Conservation (phyloP, 2,888 invertebrate genomes). For the Chelonus formosanus region DNA sequence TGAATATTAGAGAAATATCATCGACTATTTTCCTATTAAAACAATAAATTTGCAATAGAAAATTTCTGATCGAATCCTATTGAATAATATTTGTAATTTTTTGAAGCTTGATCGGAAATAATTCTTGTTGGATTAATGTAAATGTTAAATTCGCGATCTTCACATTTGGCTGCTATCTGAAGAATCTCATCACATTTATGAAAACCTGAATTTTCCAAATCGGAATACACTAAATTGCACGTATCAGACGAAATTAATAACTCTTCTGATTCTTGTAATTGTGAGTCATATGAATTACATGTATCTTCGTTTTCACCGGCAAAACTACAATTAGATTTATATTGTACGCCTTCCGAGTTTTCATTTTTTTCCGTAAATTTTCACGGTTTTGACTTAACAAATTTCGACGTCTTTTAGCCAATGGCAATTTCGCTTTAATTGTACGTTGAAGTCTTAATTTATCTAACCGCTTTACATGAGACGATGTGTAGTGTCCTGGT, state of each 20-base stretch:
- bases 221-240: slow-evolving; percentile 24
- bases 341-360: slow-evolving; percentile 21
- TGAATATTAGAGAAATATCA: no score
- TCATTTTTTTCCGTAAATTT: neutral
- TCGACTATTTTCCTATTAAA: no score
- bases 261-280: neutral
- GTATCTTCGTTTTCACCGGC: neutral
- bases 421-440: no score
- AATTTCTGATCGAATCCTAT: no score
- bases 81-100: no score
- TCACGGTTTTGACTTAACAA: no score
- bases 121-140: slow-evolving; percentile 24
- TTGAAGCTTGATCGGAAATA: neutral
- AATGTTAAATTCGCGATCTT: slow-evolving; percentile 17
- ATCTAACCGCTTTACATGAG: no score
- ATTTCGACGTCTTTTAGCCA: no score
- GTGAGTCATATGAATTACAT: neutral
- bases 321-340: slow-evolving; percentile 26
- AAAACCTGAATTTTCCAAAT: slow-evolving; percentile 28
- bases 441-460: neutral
- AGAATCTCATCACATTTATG: slow-evolving; percentile 18
- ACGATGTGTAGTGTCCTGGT: no score
- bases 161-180: slow-evolving; percentile 25
- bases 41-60: no score
- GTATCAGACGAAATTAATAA: neutral